Conservation (phyloP, 1,140 invertebrate species). For the Pseudomyrmex cubaensis region DNA sequence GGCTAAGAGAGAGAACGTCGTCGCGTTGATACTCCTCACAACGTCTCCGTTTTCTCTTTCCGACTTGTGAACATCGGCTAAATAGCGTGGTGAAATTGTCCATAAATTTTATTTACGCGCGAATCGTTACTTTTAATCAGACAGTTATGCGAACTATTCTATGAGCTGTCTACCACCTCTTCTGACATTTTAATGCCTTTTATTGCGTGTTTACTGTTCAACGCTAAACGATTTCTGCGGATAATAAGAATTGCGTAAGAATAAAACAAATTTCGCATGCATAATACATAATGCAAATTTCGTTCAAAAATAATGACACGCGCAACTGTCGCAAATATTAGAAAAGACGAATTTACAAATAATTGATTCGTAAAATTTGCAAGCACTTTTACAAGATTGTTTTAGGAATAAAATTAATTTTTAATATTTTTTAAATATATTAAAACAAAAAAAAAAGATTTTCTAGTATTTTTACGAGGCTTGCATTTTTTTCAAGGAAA, state of each 20-base stretch:
- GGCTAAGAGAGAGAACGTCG: conserved; percentile 58
- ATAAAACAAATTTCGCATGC: neutral
- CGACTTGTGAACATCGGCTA: conserved; percentile 58
- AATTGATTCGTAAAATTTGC: too few relatives aligned
- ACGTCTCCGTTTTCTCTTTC: conserved; percentile 15
- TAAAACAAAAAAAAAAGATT: too few relatives aligned
- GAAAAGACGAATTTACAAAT: too few relatives aligned
- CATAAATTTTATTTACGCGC: conserved; percentile 83
- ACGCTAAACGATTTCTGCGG: neutral
- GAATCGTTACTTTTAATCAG: conserved; percentile 83
- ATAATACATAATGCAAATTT: too few relatives aligned
- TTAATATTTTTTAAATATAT: too few relatives aligned
- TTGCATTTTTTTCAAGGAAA: too few relatives aligned
- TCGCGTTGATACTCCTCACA: conserved; percentile 8
- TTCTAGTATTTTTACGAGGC: too few relatives aligned
- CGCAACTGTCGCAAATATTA: too few relatives aligned
- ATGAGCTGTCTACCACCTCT: conserved; percentile 48
- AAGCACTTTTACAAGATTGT: too few relatives aligned
- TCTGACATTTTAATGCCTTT: conserved; percentile 61
- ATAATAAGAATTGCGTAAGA: neutral
- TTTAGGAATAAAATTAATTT: too few relatives aligned
- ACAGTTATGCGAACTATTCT: conserved; percentile 77
- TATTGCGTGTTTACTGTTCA: conserved; percentile 29
- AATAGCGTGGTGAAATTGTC: conserved; percentile 78
- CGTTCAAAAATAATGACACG: too few relatives aligned